A percentile compares a stretch with the other conserved stretches of the same genome.
These are phyloP conservation scores for Drosophila niveifrons DNA, from an alignment of 2,888 invertebrate species.

Conservation along the genomic window DNA sequence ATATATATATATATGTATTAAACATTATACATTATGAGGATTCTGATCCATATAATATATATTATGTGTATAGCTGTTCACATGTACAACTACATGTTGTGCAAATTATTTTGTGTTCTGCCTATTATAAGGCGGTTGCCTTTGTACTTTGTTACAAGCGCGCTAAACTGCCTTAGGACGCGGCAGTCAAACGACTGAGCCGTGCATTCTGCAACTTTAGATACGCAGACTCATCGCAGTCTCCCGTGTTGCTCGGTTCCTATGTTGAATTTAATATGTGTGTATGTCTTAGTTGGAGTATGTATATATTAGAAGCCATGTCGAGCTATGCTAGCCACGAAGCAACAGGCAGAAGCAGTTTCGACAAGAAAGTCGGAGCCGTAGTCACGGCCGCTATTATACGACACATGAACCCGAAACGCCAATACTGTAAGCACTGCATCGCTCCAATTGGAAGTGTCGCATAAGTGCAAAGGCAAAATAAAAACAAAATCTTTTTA, in stretches of 20 bases:
- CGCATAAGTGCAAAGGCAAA: conserved; percentile 32
- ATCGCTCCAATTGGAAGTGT: conserved; percentile 1
- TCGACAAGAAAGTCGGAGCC: conserved; percentile 35
- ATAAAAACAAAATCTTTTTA: conserved; percentile 51
- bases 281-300: conserved; percentile 11
- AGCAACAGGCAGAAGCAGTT: conserved; percentile 67
- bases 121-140: conserved; percentile 17
- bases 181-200: conserved; percentile 85
- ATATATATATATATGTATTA: not conserved
- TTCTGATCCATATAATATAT: too few species aligned
- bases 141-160: conserved; percentile 52
- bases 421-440: conserved; percentile 9
- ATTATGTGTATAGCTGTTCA: not conserved
- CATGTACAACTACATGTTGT: conserved; percentile 24
- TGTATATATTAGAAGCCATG: conserved; percentile 26
- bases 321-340: conserved; percentile 39
- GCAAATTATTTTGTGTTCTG: conserved; percentile 19
- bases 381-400: conserved; percentile 22
- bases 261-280: conserved; percentile 49
- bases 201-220: conserved; percentile 74
- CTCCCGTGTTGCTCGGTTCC: conserved; percentile 36
- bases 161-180: conserved; percentile 85
- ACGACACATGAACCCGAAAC: not conserved
- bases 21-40: too few species aligned
- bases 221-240: conserved; percentile 72